A percentile compares a stretch with the other conserved stretches of the same genome.
Conservation (phyloP, 2,797 vertebrate genomes). For the Hyperoplus immaculatus region DNA sequence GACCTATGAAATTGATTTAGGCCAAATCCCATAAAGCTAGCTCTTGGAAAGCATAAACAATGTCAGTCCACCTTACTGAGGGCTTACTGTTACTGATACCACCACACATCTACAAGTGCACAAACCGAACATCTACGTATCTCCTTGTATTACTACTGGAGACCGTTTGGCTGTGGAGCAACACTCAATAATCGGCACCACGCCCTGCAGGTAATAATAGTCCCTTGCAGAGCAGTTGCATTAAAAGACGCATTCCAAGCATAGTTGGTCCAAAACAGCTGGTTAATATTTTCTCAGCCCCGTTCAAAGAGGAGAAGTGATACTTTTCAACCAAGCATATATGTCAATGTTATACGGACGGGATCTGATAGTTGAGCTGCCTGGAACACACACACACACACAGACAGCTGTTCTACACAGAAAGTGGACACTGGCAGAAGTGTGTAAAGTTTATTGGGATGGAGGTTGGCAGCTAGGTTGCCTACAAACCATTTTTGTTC, state of each 20-base stretch:
- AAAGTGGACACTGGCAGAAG: conserved; percentile 17
- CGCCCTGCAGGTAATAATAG: conserved; percentile 65
- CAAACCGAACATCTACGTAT: conserved; percentile 12
- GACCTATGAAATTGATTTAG: conserved; percentile 48
- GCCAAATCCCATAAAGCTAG: conserved; percentile 52
- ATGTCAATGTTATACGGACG: background rate
- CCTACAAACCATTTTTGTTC: conserved; percentile 18
- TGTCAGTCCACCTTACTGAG: conserved; percentile 14
- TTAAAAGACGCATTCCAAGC: conserved; percentile 77
- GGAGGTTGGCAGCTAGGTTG: conserved; percentile 24
- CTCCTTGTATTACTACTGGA: conserved; percentile 11
- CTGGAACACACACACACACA: conserved; percentile 31
- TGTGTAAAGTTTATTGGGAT: conserved; percentile 21
- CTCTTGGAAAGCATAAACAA: conserved; percentile 45
- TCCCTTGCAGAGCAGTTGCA: conserved; percentile 52
- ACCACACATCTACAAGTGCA: conserved; percentile 7
- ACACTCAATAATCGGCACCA: conserved; percentile 36
- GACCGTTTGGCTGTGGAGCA: conserved; percentile 27
- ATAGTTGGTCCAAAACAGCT: conserved; percentile 76
- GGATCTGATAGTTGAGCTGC: conserved; percentile 44
- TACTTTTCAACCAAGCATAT: conserved; percentile 33
- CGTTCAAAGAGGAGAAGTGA: conserved; percentile 43
- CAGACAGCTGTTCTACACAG: conserved; percentile 46
- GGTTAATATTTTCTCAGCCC: conserved; percentile 76
- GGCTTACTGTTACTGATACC: conserved; percentile 13